These are phyloP conservation scores for Alsophila aescularia DNA, from an alignment of 2,888 invertebrate genomes.

Conservation along the genomic window DNA sequence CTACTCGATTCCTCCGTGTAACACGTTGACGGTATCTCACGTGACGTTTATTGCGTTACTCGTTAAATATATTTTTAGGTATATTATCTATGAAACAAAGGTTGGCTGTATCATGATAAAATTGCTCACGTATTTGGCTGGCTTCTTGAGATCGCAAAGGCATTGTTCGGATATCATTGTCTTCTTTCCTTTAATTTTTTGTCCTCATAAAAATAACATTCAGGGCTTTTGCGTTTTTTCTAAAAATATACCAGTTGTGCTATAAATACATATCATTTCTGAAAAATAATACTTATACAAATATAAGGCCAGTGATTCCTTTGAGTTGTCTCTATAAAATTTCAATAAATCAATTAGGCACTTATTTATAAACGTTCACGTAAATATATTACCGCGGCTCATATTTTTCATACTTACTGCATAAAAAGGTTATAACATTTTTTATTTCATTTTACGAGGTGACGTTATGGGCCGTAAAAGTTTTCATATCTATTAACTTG, in stretches of 20 bases:
- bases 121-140: slow-evolving; percentile 24
- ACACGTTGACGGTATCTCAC: slow-evolving; percentile 23
- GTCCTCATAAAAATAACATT: slow-evolving; percentile 14
- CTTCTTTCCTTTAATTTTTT: slow-evolving; percentile 14
- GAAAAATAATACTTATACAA: background rate
- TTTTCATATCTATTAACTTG: slow-evolving; percentile 68
- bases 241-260: slow-evolving; percentile 3
- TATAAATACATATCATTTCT: background rate
- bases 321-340: slow-evolving; percentile 5
- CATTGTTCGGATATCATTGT: slow-evolving; percentile 22
- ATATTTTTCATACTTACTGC: slow-evolving; percentile 48
- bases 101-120: slow-evolving; percentile 24
- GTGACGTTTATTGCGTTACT: slow-evolving; percentile 44
- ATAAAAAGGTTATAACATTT: slow-evolving; percentile 63
- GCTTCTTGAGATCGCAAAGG: slow-evolving; percentile 22
- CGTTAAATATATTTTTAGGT: slow-evolving; percentile 18
- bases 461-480: slow-evolving; percentile 68
- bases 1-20: slow-evolving; percentile 48
- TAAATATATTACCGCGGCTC: slow-evolving; percentile 38
- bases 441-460: slow-evolving; percentile 66
- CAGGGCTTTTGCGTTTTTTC: background rate
- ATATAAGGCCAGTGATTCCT: background rate
- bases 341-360: slow-evolving; percentile 27
- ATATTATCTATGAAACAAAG: slow-evolving; percentile 22
- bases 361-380: slow-evolving; percentile 20